Percentiles rank a stretch among this genome's conserved stretches.
Conservation (phyloP, 1,140 invertebrate genomes). For the Parasteatoda tepidariorum region DNA sequence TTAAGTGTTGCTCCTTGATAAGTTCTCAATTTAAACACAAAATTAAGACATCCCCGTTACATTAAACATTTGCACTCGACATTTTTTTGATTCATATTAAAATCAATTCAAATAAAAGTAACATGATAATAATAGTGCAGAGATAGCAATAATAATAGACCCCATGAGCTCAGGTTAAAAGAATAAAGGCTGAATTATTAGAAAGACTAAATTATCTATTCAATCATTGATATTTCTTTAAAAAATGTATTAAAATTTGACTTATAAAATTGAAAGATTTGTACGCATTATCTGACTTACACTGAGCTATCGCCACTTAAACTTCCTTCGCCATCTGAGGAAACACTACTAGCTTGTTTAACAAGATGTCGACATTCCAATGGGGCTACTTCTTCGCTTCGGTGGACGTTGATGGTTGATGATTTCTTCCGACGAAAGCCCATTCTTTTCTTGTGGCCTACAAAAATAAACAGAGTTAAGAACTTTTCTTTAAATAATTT, state of each 20-base stretch:
- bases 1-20: no score
- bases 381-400: conserved; percentile 93
- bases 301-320: conserved; percentile 72
- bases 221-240: background rate
- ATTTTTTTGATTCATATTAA: no score
- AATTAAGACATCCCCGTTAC: no score
- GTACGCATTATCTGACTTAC: conserved; percentile 53
- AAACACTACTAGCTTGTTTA: conserved; percentile 75
- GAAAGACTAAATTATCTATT: no score
- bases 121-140: no score
- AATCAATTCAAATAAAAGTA: no score
- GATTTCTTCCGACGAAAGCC: conserved; percentile 95
- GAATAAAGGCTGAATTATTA: no score
- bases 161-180: no score
- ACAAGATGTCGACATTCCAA: conserved; percentile 74
- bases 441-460: conserved; percentile 82
- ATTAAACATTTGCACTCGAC: no score
- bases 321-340: conserved; percentile 82
- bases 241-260: background rate
- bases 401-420: conserved; percentile 90
- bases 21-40: no score
- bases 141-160: no score
- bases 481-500: background rate
- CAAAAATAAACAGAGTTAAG: background rate
- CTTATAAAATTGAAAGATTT: background rate